phyloP scores from a whole-genome alignment of 37 sponge, comb jelly and placozoan genomes.

The Geodia barretti region DNA sequence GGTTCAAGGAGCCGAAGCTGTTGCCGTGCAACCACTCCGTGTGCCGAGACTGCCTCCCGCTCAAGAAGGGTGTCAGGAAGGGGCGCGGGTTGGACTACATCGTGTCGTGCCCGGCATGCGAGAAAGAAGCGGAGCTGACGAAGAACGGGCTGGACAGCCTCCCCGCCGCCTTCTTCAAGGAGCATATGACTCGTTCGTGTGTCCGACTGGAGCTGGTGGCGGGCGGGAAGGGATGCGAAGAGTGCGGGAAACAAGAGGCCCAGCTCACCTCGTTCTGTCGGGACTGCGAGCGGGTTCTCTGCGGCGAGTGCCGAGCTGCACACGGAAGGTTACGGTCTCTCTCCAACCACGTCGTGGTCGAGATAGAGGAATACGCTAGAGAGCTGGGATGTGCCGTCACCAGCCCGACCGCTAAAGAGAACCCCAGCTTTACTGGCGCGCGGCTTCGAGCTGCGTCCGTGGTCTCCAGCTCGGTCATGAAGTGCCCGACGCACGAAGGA shows the following conservation, averaged over 20 bases:
- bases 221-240: neutral
- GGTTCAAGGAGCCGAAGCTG: conserved; percentile 19
- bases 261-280: neutral
- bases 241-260: neutral
- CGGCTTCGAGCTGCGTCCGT: neutral
- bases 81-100: conserved; percentile 4
- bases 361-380: neutral
- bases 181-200: neutral
- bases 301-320: neutral
- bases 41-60: neutral
- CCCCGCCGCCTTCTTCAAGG: conserved; percentile 5
- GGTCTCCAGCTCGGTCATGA: neutral
- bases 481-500: conserved; percentile 5
- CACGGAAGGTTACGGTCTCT: conserved; percentile 9
- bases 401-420: neutral
- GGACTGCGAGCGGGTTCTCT: neutral
- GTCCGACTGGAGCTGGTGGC: neutral
- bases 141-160: conserved; percentile 22
- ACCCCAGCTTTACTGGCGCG: neutral
- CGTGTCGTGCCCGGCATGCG: conserved; percentile 23
- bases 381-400: neutral
- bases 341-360: conserved; percentile 1
- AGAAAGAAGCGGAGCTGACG: neutral
- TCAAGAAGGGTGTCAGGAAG: conserved; percentile 3
- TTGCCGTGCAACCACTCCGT: conserved; percentile 8